phyloP scores from a whole-genome alignment of 2,113 vertebrate species.

The Azemiops feae region DNA sequence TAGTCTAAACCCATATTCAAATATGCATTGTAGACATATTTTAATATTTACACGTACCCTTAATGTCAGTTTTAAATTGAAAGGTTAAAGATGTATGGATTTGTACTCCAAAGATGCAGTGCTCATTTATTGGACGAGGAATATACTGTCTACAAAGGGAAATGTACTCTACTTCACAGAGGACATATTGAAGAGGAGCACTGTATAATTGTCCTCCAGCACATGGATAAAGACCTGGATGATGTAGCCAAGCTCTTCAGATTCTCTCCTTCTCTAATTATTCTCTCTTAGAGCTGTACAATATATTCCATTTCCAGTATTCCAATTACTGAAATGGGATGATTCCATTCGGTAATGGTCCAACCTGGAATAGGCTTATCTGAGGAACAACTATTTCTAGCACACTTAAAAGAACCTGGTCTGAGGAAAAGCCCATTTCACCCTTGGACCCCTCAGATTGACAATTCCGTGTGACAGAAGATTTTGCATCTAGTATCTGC shows the following conservation, averaged over 20 bases:
- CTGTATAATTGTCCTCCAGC: background rate
- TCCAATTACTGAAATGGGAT: background rate
- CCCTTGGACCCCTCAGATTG: background rate
- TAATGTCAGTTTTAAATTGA: background rate
- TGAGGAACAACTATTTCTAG: background rate
- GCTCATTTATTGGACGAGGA: background rate
- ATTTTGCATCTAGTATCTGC: background rate
- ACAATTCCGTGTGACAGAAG: background rate
- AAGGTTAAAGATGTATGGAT: background rate
- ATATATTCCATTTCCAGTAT: background rate
- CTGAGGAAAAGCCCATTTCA: background rate
- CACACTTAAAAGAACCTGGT: background rate
- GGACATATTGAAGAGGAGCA: background rate
- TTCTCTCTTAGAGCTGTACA: background rate
- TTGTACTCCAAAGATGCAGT: background rate
- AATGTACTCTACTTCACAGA: background rate
- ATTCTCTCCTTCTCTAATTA: background rate
- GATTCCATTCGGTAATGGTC: background rate
- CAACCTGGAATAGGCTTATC: background rate
- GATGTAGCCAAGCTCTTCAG: background rate
- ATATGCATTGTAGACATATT: background rate
- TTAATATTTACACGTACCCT: background rate
- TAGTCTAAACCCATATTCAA: background rate
- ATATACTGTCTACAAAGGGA: background rate
- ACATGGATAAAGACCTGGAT: background rate